Evolutionary conservation across 2,797 vertebrate species (phyloP).

Genomic region (Hirundo rustica): DNA sequence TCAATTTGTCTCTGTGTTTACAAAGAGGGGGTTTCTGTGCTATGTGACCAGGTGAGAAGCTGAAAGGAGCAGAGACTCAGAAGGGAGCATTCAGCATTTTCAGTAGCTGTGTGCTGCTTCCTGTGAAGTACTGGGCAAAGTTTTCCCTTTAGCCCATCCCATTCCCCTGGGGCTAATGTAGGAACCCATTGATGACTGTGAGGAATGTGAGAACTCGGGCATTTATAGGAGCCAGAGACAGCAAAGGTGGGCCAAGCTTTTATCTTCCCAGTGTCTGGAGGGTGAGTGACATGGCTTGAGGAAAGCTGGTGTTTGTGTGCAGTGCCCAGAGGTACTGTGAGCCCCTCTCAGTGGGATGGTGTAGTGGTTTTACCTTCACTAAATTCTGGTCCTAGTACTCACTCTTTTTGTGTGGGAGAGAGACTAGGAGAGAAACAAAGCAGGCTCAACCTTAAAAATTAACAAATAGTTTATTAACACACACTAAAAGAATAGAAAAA

Average conservation of each 20-base stretch:
- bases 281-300: not conserved
- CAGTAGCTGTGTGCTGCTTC: rapidly evolving
- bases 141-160: not conserved
- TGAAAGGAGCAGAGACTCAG: not conserved
- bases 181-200: not conserved
- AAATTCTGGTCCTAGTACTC: too few relatives aligned
- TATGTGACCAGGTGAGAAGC: not conserved
- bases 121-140: not conserved
- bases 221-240: not conserved
- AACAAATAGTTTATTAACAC: too few relatives aligned
- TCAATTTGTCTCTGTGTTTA: not conserved
- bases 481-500: too few relatives aligned
- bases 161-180: not conserved
- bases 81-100: not conserved
- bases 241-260: not conserved
- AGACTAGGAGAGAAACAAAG: too few relatives aligned
- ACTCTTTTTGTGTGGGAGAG: too few relatives aligned
- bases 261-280: not conserved
- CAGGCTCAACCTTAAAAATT: too few relatives aligned
- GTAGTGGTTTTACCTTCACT: too few relatives aligned
- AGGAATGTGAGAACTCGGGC: not conserved
- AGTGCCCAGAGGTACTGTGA: rapidly evolving
- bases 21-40: not conserved
- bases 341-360: not conserved
- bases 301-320: not conserved